Conservation (phyloP, 2,888 invertebrate species). For the Rhamnusium bicolor region DNA sequence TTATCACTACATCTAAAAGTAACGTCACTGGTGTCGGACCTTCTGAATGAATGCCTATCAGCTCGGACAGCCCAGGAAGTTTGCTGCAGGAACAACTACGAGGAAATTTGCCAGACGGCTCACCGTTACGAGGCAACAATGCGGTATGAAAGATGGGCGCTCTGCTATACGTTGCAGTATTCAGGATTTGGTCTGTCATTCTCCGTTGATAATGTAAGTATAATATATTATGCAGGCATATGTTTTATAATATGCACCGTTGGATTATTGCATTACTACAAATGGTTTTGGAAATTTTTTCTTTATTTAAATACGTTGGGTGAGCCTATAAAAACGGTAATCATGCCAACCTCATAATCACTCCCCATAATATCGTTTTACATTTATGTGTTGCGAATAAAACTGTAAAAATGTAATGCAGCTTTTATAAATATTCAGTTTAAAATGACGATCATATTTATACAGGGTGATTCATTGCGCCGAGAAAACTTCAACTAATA, state of each 20-base stretch:
- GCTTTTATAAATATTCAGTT: too few relatives aligned
- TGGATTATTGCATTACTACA: too few relatives aligned
- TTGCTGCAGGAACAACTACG: constrained; percentile 75
- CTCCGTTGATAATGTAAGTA: constrained; percentile 76
- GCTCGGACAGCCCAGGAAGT: constrained; percentile 74
- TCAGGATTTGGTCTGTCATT: constrained; percentile 79
- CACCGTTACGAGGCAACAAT: constrained; percentile 77
- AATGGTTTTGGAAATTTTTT: too few relatives aligned
- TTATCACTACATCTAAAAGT: constrained; percentile 77
- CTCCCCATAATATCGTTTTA: too few relatives aligned
- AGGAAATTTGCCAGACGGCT: constrained; percentile 76
- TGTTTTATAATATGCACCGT: neutral
- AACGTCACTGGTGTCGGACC: constrained; percentile 73
- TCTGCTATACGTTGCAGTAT: constrained; percentile 85
- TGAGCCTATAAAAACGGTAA: too few relatives aligned
- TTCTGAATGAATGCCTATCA: constrained; percentile 74
- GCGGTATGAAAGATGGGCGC: constrained; percentile 79
- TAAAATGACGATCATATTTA: too few relatives aligned
- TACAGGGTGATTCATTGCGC: too few relatives aligned
- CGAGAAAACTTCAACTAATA: too few relatives aligned
- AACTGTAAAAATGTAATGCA: too few relatives aligned
- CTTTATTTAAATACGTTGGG: too few relatives aligned
- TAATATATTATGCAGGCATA: neutral
- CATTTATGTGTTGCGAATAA: too few relatives aligned
- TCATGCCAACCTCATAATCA: too few relatives aligned